Evolutionary conservation across 2,888 invertebrate genomes (phyloP).

Genomic region (Taphrorychus bicolor): DNA sequence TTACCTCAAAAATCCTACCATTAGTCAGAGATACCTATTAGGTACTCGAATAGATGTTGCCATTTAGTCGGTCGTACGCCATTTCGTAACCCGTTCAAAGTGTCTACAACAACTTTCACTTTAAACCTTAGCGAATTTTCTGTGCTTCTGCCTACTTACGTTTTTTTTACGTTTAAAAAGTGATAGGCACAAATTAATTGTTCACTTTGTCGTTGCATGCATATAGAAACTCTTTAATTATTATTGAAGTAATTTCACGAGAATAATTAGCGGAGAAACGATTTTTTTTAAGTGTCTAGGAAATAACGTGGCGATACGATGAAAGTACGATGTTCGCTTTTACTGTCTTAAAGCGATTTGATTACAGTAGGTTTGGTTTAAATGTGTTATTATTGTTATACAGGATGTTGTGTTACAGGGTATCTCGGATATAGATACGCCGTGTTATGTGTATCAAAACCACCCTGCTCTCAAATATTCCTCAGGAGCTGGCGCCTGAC

Average conservation of each 20-base stretch:
- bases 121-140: conserved; percentile 18
- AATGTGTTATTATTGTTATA: too few relatives aligned
- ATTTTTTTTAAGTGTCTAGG: not conserved
- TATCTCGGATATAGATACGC: too few relatives aligned
- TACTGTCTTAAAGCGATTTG: too few relatives aligned
- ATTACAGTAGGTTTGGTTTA: too few relatives aligned
- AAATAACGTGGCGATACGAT: not conserved
- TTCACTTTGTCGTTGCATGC: conserved; percentile 14
- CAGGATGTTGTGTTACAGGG: too few relatives aligned
- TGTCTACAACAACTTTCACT: conserved; percentile 6
- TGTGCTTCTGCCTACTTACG: conserved; percentile 22
- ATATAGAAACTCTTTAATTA: not conserved
- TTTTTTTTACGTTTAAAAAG: conserved; percentile 1
- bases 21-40: not conserved
- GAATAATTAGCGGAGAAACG: not conserved
- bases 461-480: too few relatives aligned
- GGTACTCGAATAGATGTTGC: conserved; percentile 2
- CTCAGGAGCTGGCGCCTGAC: too few relatives aligned
- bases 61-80: conserved; percentile 6
- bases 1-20: conserved; percentile 1
- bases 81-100: conserved; percentile 13
- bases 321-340: conserved; percentile 9
- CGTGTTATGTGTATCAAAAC: too few relatives aligned
- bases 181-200: conserved; percentile 9
- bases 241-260: not conserved